Conservation (phyloP, 2,888 invertebrate species). For the Pristionchus fissidentatus region DNA sequence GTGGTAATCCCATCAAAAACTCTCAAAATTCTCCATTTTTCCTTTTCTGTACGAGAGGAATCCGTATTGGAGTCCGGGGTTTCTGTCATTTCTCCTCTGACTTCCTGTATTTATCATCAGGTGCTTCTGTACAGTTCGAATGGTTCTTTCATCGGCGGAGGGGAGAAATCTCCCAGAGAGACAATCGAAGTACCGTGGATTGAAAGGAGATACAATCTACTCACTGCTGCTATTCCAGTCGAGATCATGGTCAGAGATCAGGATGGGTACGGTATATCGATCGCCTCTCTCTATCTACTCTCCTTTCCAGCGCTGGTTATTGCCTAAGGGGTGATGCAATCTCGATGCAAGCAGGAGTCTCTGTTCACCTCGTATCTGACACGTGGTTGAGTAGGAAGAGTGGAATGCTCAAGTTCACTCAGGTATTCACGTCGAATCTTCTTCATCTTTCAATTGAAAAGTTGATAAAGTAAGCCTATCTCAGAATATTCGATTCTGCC, state of each 20-base stretch:
- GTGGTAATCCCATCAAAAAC: no score
- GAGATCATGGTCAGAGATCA: neutral
- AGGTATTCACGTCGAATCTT: neutral
- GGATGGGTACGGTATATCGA: neutral
- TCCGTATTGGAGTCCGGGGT: no score
- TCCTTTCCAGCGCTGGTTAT: neutral
- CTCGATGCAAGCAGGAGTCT: neutral
- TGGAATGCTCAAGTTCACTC: conserved; percentile 15
- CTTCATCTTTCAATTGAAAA: no score
- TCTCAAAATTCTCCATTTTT: no score
- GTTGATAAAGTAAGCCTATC: no score
- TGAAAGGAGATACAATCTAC: neutral
- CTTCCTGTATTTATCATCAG: neutral
- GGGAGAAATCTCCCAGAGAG: neutral
- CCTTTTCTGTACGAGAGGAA: no score
- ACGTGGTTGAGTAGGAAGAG: neutral
- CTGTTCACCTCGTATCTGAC: neutral
- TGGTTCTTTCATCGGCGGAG: conserved; percentile 14
- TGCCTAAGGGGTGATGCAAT: neutral
- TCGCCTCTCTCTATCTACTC: neutral
- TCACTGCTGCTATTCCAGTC: conserved; percentile 18
- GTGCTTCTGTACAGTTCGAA: neutral
- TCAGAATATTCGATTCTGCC: neutral
- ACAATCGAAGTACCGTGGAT: conserved; percentile 7
- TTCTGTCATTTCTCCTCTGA: no score